Evolutionary conservation across 2,113 vertebrate genomes (phyloP).

Genomic region (Nothocercus nigrocapillus): DNA sequence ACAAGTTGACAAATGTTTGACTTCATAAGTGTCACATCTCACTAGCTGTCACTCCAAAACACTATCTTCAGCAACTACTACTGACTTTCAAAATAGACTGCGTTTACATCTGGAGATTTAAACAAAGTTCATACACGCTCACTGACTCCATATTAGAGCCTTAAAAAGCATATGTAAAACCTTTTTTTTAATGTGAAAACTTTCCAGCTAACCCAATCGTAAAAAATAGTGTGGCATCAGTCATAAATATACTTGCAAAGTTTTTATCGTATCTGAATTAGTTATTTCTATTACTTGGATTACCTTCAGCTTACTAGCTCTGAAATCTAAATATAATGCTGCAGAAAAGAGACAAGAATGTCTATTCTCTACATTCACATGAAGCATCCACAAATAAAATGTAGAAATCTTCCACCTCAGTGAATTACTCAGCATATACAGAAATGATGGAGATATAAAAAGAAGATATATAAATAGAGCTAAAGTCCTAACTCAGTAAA

Average conservation of each 20-base stretch:
- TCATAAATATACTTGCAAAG: not conserved
- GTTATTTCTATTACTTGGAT: not conserved
- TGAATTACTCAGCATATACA: not conserved
- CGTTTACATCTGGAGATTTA: not conserved
- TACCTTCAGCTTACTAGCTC: not conserved
- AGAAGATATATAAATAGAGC: not conserved
- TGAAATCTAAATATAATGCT: not conserved
- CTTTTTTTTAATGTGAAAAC: not conserved
- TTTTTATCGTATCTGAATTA: not conserved
- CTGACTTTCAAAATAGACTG: not conserved
- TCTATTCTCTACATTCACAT: not conserved
- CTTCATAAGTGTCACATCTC: not conserved
- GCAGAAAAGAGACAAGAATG: not conserved
- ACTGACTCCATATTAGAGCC: not conserved
- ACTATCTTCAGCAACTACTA: conserved; percentile 8
- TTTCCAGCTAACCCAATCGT: not conserved
- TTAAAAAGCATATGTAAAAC: not conserved
- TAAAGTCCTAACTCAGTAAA: not conserved
- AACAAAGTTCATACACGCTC: not conserved
- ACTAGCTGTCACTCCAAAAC: not conserved
- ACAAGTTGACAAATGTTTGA: conserved; percentile 50
- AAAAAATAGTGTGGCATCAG: not conserved
- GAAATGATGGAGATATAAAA: not conserved
- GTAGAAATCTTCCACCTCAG: not conserved
- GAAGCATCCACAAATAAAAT: not conserved